Percentiles rank a stretch among this genome's conserved stretches.
phyloP scores from a whole-genome alignment of 2,888 invertebrate genomes.

The Rotaria socialis region DNA sequence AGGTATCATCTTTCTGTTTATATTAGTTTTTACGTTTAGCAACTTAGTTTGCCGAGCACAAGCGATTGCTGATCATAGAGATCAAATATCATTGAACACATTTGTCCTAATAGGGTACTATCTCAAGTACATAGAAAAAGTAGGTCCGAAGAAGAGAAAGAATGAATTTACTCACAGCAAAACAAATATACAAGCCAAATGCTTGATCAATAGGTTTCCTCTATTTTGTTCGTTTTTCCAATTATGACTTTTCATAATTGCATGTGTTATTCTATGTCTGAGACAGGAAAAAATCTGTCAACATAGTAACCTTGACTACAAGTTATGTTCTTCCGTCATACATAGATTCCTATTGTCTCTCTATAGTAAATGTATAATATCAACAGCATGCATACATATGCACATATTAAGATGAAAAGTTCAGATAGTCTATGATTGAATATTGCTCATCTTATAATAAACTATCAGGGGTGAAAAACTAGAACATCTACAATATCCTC shows the following conservation, averaged over 20 bases:
- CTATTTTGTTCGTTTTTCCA: background rate
- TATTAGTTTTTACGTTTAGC: background rate
- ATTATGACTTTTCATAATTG: background rate
- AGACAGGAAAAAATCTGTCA: background rate
- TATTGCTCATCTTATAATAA: background rate
- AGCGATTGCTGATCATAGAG: too few relatives aligned
- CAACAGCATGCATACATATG: background rate
- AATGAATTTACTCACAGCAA: background rate
- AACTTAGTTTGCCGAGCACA: too few relatives aligned
- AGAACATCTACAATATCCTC: background rate
- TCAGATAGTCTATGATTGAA: background rate
- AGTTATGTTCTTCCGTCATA: background rate
- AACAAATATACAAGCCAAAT: slow-evolving; percentile 8
- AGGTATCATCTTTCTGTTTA: background rate
- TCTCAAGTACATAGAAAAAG: too few relatives aligned
- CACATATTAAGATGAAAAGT: background rate
- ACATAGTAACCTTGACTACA: background rate
- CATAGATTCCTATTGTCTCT: background rate
- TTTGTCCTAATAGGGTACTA: too few relatives aligned
- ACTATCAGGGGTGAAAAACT: background rate
- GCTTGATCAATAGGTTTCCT: background rate
- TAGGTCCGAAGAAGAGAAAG: background rate
- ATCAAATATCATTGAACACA: too few relatives aligned
- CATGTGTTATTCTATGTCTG: slow-evolving; percentile 4
- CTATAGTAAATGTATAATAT: background rate